Percentiles rank a stretch among this genome's conserved stretches.
Conservation (phyloP, 1,140 invertebrate species). For the Drosophila arizonae region DNA sequence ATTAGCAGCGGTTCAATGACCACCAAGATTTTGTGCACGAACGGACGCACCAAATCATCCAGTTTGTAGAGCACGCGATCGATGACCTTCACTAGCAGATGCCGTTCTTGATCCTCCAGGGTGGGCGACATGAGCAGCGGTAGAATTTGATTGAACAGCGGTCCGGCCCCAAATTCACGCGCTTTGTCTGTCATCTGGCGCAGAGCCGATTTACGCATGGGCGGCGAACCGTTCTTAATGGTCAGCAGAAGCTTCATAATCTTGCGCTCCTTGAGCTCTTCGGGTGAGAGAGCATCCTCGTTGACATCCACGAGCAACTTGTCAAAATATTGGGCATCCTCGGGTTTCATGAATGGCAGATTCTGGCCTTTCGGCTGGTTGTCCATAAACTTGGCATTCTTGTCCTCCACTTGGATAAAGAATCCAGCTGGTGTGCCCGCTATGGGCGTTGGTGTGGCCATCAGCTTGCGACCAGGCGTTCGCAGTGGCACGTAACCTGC, state of each 20-base stretch:
- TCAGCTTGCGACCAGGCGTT: conserved; percentile 98
- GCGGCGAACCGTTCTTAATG: conserved; percentile 99
- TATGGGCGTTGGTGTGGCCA: conserved; percentile 98
- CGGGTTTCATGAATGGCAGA: conserved; percentile 99
- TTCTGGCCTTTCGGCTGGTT: conserved; percentile 97
- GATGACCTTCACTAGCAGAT: conserved; percentile 99
- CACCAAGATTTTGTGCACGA: conserved; percentile 99
- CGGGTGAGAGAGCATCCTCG: conserved; percentile 96
- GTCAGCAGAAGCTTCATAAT: conserved; percentile 99
- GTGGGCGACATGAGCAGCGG: conserved; percentile 99
- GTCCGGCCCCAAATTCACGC: conserved; percentile 98
- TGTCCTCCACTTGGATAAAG: conserved; percentile 96
- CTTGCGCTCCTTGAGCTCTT: conserved; percentile 99
- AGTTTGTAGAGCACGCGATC: conserved; percentile 99
- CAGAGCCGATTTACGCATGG: conserved; percentile 98
- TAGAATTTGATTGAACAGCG: conserved; percentile 99
- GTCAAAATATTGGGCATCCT: conserved; percentile 99
- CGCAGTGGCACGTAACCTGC: conserved; percentile 98
- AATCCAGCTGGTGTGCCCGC: conserved; percentile 96
- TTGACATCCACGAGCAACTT: conserved; percentile 99
- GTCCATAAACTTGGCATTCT: conserved; percentile 93
- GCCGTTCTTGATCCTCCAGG: conserved; percentile 99
- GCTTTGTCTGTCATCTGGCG: conserved; percentile 99
- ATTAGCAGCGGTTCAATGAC: conserved; percentile 99
- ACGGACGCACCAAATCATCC: conserved; percentile 98